Base-by-base conservation (phyloP, 2,888 invertebrate genomes). In the Colostygia pectinataria region DNA sequence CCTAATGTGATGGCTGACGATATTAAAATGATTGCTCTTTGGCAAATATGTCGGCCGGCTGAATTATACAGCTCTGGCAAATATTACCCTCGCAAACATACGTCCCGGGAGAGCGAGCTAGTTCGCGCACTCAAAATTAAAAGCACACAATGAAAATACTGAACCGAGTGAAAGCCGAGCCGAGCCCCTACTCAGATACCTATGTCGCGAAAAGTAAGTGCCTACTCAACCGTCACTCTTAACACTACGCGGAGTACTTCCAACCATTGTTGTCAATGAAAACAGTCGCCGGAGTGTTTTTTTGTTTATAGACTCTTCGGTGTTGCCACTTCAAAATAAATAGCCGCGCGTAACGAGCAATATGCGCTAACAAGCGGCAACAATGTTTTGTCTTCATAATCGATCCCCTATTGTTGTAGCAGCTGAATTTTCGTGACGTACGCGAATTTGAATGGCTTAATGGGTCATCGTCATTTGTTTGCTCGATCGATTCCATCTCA, bases 121-220 rank as follows among this genome's bases (percentile, higher is more conserved):
- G 91, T 91, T 91, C 91, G 91, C 91, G 90, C 91, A 91, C 91
- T 91, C 91, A 91, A 91, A 92, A 92, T 91, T 91, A 91, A 91
- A 91, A 91, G 91, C 90, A 91, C 82, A 91, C 91, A 91, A 91
- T 91, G 91, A 91, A 91, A 91, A 91, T 91, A 91, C 89, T 85
- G 88, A 72, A 77, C 80, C 58, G 74, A 80, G 79, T n/a, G n/a
- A n/a, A n/a, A n/a, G 23, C 27, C 38, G 31, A 33, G 42, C 18
- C 33, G 36, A 66, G 69, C 78, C 84, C 83, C 82, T 81, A 80
- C 79, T 83, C 73, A 65, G 83, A 83, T 83, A 82, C 84, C 84
- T 83, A 80, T 83, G 85, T 89, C 88, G 87, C 89, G 85, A 86
- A 88, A 87, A 89, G 83, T 88, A 78, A 87, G 88, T 80, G 82